Evolutionary conservation across 2,888 invertebrate species (phyloP), one percentile per base, ranked within the genome.

Genomic region (Habroteleia sp.): DNA sequence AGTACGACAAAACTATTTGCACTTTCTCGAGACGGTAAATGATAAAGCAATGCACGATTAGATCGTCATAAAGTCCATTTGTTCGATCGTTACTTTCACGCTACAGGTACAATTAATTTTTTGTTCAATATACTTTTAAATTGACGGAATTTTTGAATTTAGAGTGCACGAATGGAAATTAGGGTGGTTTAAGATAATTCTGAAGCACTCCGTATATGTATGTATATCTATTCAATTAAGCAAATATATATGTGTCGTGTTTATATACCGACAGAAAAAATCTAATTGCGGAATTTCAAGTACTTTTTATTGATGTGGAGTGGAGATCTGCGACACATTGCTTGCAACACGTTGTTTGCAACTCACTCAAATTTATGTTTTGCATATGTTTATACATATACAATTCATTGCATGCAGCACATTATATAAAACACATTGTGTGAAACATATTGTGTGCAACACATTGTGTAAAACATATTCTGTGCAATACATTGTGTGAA

Each of bases 1-100:
- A 74, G 66, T 60, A 60, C 60, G 23, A 62, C 68, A 68, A 74
- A 74, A 66, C 35, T 68, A 74, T 62, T n/a, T 72, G 10, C 35
- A 37, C 39, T 3, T 41, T 39, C 8, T 25, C 16, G 16, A 37
- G 20, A n/a, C 33, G 39, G 31, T 13, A 50, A 44, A 44, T 44
- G 14, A 42, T 33, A 44, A 44, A 10, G 23, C 20, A 33, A 14
- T 33, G 31, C 1, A 48, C 48, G 50, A 63, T 46, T 46, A n/a
- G 8, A 66, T 66, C 46, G 46, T n/a, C n/a, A 48, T 4, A 3
- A 25, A 10, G 27, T 54, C n/a, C 20, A 23, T 46, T 41, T 35
- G 8, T 63, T 48, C 39, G 13, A 41, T 44, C 39, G 37, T 56
- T 56, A 66, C 46, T 66, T 66, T 66, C 66, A 48, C 56, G 20